Conservation (phyloP, 2,888 invertebrate species). For the Agriotes lineatus region DNA sequence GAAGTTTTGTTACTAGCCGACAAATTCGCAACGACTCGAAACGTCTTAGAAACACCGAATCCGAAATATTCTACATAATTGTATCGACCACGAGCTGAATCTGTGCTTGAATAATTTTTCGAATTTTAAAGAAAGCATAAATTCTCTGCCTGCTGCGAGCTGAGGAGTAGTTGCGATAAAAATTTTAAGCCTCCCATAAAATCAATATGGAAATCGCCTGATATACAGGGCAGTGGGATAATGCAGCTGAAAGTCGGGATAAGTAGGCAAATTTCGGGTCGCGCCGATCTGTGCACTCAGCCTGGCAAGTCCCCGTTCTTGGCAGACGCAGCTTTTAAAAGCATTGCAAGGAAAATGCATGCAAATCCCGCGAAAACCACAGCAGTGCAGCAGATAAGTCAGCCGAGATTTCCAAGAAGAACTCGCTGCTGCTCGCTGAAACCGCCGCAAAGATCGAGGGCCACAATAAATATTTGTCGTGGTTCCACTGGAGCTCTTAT, state of each 20-base stretch:
- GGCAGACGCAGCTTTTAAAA: slow-evolving; percentile 38
- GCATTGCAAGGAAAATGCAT: slow-evolving; percentile 34
- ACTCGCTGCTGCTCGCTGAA: background rate
- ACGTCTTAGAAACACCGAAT: too few relatives aligned
- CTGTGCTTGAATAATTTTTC: background rate
- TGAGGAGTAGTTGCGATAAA: slow-evolving; percentile 8
- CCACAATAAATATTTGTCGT: slow-evolving; percentile 13
- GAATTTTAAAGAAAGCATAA: background rate
- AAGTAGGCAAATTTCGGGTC: slow-evolving; percentile 21
- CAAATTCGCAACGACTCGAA: too few relatives aligned
- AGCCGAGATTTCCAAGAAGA: background rate
- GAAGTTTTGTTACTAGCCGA: too few relatives aligned
- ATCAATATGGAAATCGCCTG: slow-evolving; percentile 15
- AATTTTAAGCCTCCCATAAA: slow-evolving; percentile 4
- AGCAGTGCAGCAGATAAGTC: background rate
- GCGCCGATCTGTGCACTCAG: slow-evolving; percentile 7
- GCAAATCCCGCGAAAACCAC: slow-evolving; percentile 31
- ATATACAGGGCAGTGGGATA: slow-evolving; percentile 11
- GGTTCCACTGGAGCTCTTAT: slow-evolving; percentile 12
- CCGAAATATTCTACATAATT: background rate
- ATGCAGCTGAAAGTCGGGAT: slow-evolving; percentile 11
- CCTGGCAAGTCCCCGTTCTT: background rate
- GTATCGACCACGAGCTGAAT: background rate
- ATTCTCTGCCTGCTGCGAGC: background rate
- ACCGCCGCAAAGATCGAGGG: background rate